Evolutionary conservation across 2,113 vertebrate genomes (phyloP), one percentile per base, ranked within the genome.

Genomic region (Odontophorus gujanensis): DNA sequence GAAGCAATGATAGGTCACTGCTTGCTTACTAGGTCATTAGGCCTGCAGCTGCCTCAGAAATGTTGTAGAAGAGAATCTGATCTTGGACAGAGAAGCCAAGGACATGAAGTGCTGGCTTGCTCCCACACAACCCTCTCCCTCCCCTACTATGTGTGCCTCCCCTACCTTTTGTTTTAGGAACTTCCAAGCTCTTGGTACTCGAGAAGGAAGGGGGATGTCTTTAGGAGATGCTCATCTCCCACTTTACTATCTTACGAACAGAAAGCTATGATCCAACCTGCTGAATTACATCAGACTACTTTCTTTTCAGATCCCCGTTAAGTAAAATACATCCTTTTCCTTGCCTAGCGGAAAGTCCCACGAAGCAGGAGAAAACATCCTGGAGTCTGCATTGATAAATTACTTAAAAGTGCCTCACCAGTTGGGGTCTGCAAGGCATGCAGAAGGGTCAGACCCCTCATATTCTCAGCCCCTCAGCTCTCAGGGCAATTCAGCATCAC

Each of bases 331-430:
- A 71, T 71, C 62, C 19, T 81, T 71, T 62, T 90, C 47, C 38
- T 73, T 47, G 47, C 40, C 59, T 85, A 73, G 32, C 40, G 47
- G 81, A 96, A 91, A 91, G 93, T 85, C 57, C 57, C 75, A 85
- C 6, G 9, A 63, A 82, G 21, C 12, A 76, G 25, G 13, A 72
- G 58, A 81, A 62, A 66, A 55, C 51, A 66, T 74, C 61, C 43
- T 90, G 55, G 51, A 77, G 13, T 65, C 87, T 4, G 11, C 57
- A 92, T 1, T 81, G 89, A 62, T 75, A 59, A 83, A 89, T 77
- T 36, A 80, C 78, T 87, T 66, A n/a, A 62, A 66, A 57, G 45
- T 36, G 15, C 55, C 43, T 91, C 59, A 82, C 36, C 51, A 59
- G 4, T 11, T 87, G 63, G 71, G 59, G 57, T 87, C 85, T 92